phyloP scores from a whole-genome alignment of 2,888 invertebrate species.

The Agonum fuliginosum region DNA sequence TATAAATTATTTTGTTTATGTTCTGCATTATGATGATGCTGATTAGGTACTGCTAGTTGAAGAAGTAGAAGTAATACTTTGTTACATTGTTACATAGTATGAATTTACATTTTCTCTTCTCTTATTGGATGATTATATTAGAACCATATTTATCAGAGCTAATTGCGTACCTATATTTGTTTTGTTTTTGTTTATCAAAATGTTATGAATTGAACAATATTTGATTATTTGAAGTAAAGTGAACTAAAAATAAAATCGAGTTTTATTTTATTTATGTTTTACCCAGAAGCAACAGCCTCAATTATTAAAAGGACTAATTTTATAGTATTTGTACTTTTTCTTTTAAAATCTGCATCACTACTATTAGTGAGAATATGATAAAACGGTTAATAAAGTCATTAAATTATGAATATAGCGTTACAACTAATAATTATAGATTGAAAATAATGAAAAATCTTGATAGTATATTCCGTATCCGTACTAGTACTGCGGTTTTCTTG shows the following conservation, averaged over 20 bases:
- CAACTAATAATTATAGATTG: slow-evolving; percentile 12
- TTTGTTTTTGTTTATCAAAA: no score
- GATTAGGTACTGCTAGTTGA: background rate
- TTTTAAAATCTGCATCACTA: no score
- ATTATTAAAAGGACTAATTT: background rate
- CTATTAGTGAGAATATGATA: background rate
- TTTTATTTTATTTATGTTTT: no score
- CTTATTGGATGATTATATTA: background rate
- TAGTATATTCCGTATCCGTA: background rate
- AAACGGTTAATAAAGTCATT: slow-evolving; percentile 14
- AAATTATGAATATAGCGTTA: slow-evolving; percentile 6
- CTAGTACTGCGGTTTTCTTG: background rate
- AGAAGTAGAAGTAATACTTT: background rate
- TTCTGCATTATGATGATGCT: slow-evolving; percentile 1
- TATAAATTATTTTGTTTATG: slow-evolving; percentile 28
- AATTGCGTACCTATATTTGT: no score
- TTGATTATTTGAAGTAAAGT: no score
- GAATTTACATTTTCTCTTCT: slow-evolving; percentile 14
- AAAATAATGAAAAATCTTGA: slow-evolving; percentile 10
- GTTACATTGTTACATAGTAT: slow-evolving; percentile 17
- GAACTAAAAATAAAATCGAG: no score
- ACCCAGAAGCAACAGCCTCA: no score
- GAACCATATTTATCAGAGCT: no score
- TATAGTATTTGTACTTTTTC: no score
- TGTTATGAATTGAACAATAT: no score